Conservation (phyloP, 2,113 vertebrate genomes). For the Callaeas wilsoni region DNA sequence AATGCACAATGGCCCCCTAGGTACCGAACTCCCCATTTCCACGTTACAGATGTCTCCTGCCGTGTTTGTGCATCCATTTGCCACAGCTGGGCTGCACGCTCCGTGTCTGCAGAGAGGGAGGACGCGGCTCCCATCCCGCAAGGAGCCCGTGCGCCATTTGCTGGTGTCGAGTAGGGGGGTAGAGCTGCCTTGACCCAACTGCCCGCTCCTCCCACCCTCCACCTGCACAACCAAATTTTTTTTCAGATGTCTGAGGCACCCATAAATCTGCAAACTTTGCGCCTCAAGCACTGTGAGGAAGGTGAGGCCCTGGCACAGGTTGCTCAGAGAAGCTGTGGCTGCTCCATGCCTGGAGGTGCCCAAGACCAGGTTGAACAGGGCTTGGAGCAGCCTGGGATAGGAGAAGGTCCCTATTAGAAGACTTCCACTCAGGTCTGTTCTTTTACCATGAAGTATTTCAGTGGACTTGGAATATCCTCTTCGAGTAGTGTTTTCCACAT, state of each 20-base stretch:
- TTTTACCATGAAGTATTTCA: not conserved
- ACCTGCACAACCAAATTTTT: not conserved
- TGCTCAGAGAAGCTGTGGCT: not conserved
- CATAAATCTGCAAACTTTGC: not conserved
- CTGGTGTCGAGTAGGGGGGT: not conserved
- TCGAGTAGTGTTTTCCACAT: not conserved
- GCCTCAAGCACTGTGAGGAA: not conserved
- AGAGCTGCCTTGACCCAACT: not conserved
- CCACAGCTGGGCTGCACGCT: not conserved
- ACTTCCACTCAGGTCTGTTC: not conserved
- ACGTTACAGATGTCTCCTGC: not conserved
- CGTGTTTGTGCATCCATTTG: not conserved
- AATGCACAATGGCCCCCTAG: conserved; percentile 30
- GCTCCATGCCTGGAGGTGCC: not conserved
- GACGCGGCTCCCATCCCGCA: not conserved
- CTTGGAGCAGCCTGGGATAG: accelerated
- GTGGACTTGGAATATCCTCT: not conserved
- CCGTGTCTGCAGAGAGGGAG: not conserved
- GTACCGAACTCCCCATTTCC: not conserved
- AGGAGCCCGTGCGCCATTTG: accelerated
- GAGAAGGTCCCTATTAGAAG: accelerated
- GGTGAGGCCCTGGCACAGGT: accelerated
- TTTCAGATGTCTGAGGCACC: not conserved
- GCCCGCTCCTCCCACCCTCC: not conserved
- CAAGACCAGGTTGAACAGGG: accelerated